Evolutionary conservation across 2,797 vertebrate species (phyloP).

Genomic region (Avahi laniger): DNA sequence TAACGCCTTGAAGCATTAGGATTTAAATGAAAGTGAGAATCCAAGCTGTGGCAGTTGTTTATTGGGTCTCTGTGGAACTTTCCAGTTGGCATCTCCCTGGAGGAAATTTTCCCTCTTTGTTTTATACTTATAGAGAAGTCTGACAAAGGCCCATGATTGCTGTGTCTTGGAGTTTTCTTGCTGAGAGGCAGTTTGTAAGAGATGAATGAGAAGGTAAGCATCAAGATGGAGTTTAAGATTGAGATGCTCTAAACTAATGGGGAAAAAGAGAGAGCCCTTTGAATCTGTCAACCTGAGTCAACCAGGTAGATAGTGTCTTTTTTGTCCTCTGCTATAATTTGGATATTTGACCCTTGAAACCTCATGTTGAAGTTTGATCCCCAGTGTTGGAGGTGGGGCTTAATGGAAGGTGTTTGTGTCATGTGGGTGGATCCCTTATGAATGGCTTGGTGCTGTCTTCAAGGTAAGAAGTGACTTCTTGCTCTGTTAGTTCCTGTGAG

Average conservation of each 20-base stretch:
- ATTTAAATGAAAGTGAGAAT: slow-evolving; percentile 4
- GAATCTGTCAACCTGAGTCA: neutral
- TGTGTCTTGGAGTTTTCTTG: neutral
- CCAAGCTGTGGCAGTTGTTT: neutral
- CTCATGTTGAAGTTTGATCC: neutral
- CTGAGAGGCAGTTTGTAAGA: neutral
- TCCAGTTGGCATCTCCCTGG: neutral
- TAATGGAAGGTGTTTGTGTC: neutral
- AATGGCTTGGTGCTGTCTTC: too few relatives aligned
- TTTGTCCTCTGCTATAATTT: neutral
- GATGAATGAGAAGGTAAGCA: neutral
- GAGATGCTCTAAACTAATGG: neutral
- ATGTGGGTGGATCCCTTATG: neutral
- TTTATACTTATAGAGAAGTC: neutral
- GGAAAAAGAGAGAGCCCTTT: neutral
- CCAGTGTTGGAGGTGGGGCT: neutral
- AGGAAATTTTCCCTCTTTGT: neutral
- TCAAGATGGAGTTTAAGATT: slow-evolving; percentile 19
- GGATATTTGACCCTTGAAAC: neutral
- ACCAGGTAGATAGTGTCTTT: neutral
- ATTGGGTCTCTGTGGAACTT: neutral
- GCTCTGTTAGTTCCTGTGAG: neutral
- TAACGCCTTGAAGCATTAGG: neutral
- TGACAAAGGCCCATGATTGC: neutral
- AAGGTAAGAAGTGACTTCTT: neutral